Evolutionary conservation across 2,888 invertebrate genomes (phyloP).

Genomic region (Strigamia crassipes): DNA sequence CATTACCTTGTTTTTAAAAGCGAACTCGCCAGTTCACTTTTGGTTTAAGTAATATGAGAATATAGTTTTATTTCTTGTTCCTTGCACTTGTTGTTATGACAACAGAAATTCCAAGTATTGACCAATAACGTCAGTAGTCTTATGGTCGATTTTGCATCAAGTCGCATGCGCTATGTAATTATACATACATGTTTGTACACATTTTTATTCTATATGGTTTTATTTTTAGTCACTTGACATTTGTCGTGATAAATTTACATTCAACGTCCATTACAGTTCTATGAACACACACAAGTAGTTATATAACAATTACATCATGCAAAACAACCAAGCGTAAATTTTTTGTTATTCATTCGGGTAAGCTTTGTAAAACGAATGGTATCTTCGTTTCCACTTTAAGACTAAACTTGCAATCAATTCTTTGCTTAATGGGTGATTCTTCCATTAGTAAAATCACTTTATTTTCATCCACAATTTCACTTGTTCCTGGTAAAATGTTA

Average conservation of each 20-base stretch:
- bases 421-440: not conserved
- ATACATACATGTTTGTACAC: not conserved
- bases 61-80: not conserved
- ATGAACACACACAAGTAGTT: no score
- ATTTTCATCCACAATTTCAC: not conserved
- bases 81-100: constrained; percentile 1
- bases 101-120: constrained; percentile 13
- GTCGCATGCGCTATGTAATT: not conserved
- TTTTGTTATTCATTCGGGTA: not conserved
- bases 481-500: not conserved
- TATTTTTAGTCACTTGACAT: not conserved
- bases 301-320: no score
- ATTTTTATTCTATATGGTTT: not conserved
- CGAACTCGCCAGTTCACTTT: not conserved
- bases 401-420: not conserved
- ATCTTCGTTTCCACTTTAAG: not conserved
- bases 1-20: not conserved
- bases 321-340: not conserved
- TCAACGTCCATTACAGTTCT: not conserved
- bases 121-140: not conserved
- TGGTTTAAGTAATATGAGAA: not conserved
- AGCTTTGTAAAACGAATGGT: not conserved
- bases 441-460: not conserved
- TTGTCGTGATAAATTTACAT: not conserved
- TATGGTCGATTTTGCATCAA: not conserved